phyloP scores from a whole-genome alignment of 1,140 invertebrate species.

The Cydia amplana region DNA sequence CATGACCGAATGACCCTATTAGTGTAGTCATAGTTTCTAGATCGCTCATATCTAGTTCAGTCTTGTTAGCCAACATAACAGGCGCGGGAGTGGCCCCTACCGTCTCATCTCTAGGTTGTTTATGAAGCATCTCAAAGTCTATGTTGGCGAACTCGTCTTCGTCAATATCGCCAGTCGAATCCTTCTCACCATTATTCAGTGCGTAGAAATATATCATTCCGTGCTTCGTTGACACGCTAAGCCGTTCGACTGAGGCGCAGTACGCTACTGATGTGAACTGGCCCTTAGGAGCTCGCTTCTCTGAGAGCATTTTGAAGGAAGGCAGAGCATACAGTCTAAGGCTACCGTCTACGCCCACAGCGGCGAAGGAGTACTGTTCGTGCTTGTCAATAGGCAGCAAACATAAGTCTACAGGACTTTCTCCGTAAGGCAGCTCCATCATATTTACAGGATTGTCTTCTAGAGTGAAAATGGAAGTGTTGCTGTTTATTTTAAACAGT shows the following conservation, averaged over 20 bases:
- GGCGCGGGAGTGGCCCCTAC: constrained; percentile 77
- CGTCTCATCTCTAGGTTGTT: constrained; percentile 63
- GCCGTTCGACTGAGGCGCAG: constrained; percentile 89
- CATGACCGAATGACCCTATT: constrained; percentile 64
- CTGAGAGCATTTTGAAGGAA: constrained; percentile 82
- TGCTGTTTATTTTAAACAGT: constrained; percentile 67
- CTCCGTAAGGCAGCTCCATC: constrained; percentile 82
- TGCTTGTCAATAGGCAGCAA: constrained; percentile 81
- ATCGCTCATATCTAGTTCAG: constrained; percentile 62
- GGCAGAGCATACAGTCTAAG: constrained; percentile 84
- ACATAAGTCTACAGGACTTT: constrained; percentile 84
- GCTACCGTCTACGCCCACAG: constrained; percentile 84
- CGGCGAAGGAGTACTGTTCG: constrained; percentile 64
- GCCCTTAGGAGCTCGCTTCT: constrained; percentile 83
- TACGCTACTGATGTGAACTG: constrained; percentile 88
- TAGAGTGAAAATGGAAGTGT: constrained; percentile 66
- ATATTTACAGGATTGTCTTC: constrained; percentile 82
- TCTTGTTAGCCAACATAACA: constrained; percentile 70
- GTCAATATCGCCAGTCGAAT: constrained; percentile 84
- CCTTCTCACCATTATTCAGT: constrained; percentile 85
- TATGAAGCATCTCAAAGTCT: constrained; percentile 68
- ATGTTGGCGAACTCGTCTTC: constrained; percentile 80
- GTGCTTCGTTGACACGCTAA: constrained; percentile 89
- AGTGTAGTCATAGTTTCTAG: constrained; percentile 67
- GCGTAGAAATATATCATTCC: constrained; percentile 92